These are phyloP conservation scores for Emberiza fucata DNA, from an alignment of 2,113 vertebrate species.

Conservation along the genomic window DNA sequence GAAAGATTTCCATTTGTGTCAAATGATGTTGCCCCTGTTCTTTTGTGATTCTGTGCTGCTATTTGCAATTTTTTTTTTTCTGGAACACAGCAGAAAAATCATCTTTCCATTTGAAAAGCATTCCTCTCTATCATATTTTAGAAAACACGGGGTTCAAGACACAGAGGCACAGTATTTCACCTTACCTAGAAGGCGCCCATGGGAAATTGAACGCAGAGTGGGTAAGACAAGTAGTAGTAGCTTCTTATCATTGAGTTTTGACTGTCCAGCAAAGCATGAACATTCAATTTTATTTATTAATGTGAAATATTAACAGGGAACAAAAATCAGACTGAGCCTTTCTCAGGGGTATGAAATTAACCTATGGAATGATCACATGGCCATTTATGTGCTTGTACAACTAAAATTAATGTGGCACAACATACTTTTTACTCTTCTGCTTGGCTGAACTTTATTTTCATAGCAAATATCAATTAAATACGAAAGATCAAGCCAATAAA, in stretches of 20 bases:
- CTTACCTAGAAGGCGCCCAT: background rate
- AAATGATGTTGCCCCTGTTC: background rate
- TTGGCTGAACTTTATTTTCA: conserved; percentile 14
- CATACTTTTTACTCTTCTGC: background rate
- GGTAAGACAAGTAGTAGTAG: background rate
- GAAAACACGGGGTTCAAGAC: background rate
- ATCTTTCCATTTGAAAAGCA: background rate
- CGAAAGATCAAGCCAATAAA: background rate
- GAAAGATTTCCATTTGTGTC: background rate
- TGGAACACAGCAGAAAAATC: background rate
- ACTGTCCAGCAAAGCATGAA: background rate
- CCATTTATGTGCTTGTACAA: background rate
- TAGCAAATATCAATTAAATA: conserved; percentile 29
- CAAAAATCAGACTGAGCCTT: background rate
- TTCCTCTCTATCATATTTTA: background rate
- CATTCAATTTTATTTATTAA: background rate
- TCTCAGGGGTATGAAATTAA: conserved; percentile 10
- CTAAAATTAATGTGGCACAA: background rate
- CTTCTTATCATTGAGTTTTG: background rate
- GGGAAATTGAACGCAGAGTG: background rate
- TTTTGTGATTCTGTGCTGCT: background rate
- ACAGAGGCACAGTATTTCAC: background rate
- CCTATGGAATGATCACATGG: background rate
- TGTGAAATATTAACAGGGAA: background rate
- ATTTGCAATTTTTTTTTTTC: background rate